Evolutionary conservation across 2,888 invertebrate species (phyloP).

Genomic region (Xestia xanthographa): DNA sequence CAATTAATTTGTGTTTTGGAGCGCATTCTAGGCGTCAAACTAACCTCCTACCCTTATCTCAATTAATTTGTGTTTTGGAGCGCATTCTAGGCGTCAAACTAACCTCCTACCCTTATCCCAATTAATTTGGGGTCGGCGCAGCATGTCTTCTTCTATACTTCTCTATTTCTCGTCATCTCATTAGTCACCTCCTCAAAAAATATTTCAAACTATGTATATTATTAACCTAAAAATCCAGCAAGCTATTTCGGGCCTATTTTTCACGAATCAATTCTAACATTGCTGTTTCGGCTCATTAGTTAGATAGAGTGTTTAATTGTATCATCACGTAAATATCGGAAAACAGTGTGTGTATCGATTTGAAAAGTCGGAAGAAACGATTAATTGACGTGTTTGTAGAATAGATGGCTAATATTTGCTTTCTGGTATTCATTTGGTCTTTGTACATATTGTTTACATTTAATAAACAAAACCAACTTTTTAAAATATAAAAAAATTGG

Average conservation of each 20-base stretch:
- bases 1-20: no score
- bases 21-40: no score
- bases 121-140: background rate
- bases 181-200: background rate
- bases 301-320: slow-evolving; percentile 31
- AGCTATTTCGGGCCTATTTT: background rate
- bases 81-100: no score
- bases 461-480: no score
- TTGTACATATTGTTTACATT: no score
- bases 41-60: no score
- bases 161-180: background rate
- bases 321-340: slow-evolving; percentile 48
- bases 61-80: no score
- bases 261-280: background rate
- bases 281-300: slow-evolving; percentile 46
- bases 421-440: background rate
- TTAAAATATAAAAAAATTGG: no score
- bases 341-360: slow-evolving; percentile 31
- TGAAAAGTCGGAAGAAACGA: slow-evolving; percentile 44
- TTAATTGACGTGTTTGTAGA: slow-evolving; percentile 25
- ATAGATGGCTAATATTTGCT: background rate
- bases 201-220: background rate
- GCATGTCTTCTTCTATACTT: background rate
- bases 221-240: background rate
- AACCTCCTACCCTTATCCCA: no score